Evolutionary conservation across 2,113 vertebrate species (phyloP).

Genomic region (Elephas maximus): DNA sequence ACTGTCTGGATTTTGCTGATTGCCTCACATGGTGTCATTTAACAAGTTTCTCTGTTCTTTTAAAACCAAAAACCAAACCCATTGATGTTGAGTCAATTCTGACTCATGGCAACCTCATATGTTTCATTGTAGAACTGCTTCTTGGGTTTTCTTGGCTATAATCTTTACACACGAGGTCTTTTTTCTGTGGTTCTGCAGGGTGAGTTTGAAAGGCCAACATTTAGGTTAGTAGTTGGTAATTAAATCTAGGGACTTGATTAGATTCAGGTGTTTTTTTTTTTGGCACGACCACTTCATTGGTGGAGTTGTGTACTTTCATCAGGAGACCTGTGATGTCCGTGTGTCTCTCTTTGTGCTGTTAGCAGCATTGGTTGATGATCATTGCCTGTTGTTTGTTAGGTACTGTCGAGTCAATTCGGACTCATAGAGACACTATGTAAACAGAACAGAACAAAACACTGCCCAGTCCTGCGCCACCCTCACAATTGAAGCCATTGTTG

Average conservation of each 20-base stretch:
- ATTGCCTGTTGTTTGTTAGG: neutral
- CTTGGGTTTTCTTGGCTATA: no score
- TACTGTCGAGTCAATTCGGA: no score
- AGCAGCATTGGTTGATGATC: neutral
- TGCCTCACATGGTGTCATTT: conserved; percentile 63
- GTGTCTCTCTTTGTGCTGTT: neutral
- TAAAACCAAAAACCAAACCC: neutral
- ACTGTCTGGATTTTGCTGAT: conserved; percentile 67
- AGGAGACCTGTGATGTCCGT: neutral
- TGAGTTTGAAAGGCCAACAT: no score
- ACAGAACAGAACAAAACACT: no score
- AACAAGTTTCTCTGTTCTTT: conserved; percentile 58
- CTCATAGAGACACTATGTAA: no score
- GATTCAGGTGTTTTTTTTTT: conserved; percentile 33
- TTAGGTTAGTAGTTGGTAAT: conserved; percentile 14
- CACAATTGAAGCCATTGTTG: no score
- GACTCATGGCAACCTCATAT: no score
- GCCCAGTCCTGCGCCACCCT: no score
- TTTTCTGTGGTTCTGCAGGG: no score
- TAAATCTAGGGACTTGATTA: conserved; percentile 60
- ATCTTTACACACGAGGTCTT: no score
- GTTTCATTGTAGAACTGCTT: no score
- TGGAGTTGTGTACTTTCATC: neutral
- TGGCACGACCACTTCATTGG: neutral
- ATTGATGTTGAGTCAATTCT: no score